Base-by-base conservation (phyloP, 2,888 invertebrate genomes). In the Eristalis intricaria region DNA sequence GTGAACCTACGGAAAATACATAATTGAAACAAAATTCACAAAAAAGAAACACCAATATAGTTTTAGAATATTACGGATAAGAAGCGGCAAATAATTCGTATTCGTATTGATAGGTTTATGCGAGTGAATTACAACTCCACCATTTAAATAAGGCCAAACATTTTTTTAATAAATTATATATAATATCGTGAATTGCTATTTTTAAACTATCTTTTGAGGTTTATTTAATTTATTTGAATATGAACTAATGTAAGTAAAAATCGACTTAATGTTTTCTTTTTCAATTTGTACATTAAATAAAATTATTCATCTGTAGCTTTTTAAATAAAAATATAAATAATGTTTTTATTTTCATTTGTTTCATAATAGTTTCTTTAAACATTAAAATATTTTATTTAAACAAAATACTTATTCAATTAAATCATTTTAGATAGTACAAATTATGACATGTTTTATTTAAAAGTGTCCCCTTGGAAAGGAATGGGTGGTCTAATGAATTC, bases 41-140 rank as follows among this genome's bases (percentile, higher is more conserved):
- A 84, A 64, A 84, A 73, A 50, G 50, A 50, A 73, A 85, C 84
- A 85, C 84, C 84, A 85, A 85, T 63, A 19, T 85, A 85, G 77
- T 26, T 63, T 63, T 38, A 50, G 58, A 81, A 40, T 23, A 38
- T 56, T 68, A 74, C 26, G 63, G 15, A 74, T 80, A 73, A 22
- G 60, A 26, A 13, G 15, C 23, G 22, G 60, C 15, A 26, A 60
- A 65, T 60, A 71, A 26, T 38, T 50, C 35, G 26, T 29, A 26
- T 38, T 50, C 35, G 26, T 29, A 75, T 35, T 35, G 43, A 73
- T 81, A 71, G 56, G 43, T 61, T 61, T 73, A 50, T 69, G 64
- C 26, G 80, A 75, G 66, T 68, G 68, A 61, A 80, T 71, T 56
- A 60, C 70, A n/a, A 74, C 71, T 70, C 32, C 56, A 29, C 23